Percentiles rank a stretch among this genome's conserved stretches.
These are phyloP conservation scores for Phocoena phocoena DNA, from an alignment of 2,113 vertebrate genomes.

Conservation along the genomic window DNA sequence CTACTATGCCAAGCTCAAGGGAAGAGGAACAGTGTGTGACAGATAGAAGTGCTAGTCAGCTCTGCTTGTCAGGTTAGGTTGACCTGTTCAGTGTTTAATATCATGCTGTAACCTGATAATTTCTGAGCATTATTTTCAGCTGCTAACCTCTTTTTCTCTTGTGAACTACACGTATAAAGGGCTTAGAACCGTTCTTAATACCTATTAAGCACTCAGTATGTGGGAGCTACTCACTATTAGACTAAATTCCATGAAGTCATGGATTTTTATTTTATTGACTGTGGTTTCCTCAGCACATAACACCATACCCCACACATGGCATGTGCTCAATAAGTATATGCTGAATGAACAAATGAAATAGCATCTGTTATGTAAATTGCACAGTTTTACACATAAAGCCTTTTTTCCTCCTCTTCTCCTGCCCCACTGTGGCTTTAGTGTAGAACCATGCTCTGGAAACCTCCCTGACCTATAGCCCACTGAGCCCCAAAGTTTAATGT, in stretches of 20 bases:
- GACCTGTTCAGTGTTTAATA: conserved; percentile 17
- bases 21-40: background rate
- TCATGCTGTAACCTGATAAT: background rate
- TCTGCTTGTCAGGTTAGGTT: background rate
- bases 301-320: background rate
- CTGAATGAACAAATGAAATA: background rate
- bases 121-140: conserved; percentile 9
- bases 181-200: background rate
- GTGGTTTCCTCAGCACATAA: background rate
- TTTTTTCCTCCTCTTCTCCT: background rate
- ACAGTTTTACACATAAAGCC: background rate
- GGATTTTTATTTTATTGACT: background rate
- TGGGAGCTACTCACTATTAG: background rate
- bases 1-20: background rate
- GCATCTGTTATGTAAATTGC: background rate
- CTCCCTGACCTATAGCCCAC: background rate
- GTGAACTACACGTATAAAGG: background rate
- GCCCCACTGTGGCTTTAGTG: background rate
- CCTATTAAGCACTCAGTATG: background rate
- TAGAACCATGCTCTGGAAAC: background rate
- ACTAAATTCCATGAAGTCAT: background rate
- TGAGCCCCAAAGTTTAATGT: background rate
- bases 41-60: background rate
- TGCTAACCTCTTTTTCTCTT: conserved; percentile 6
- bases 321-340: background rate